Base-by-base conservation (phyloP, 2,888 invertebrate species). In the Erannis defoliaria region DNA sequence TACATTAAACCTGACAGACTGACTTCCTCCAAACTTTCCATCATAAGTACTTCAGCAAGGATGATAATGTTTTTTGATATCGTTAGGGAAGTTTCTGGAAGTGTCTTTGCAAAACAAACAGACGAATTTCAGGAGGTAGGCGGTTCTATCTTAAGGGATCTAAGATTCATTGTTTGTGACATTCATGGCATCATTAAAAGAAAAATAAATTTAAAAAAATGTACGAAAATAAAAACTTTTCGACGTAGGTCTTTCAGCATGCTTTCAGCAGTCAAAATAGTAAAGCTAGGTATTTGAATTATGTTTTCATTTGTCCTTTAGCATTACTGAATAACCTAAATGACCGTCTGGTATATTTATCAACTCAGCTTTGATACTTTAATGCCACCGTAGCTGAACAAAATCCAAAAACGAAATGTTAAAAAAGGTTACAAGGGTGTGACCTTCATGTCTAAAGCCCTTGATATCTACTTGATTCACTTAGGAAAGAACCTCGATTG, bases 361-460 rank as follows among this genome's bases (percentile, higher is more conserved):
- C 18, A 18, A 38, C 9, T 26, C 16, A 38, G 5, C 26, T 23
- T 18, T 21, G 21, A 16, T 35, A 35, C 45, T n/a, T 43, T 46
- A 55, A 55, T 55, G 16, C 21, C 46, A n/a, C 6, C 31, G 55
- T 48, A 37, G 35, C 5, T 35, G 29, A 55, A 33, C 18, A 16
- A 37, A 45, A 55, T 55, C 14, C 38, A 14, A 40, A 48, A 49
- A 42, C 14, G 21, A 42, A 56, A 56, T 48, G 56, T 55, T 37
- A 46, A 38, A 48, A 35, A 56, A 49, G 56, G 56, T 55, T 55
- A 26, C n/a, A 33, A 29, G 45, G 35, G 45, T 29, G 16, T 18
- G 45, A 55, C 55, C 55, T 55, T 55, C 33, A 16, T 5, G 18
- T 37, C 37, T 55, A 55, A 55, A 55, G 46, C 46, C 45, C 45